phyloP scores from a whole-genome alignment of 2,113 vertebrate genomes.

The Cyprinus carpio region DNA sequence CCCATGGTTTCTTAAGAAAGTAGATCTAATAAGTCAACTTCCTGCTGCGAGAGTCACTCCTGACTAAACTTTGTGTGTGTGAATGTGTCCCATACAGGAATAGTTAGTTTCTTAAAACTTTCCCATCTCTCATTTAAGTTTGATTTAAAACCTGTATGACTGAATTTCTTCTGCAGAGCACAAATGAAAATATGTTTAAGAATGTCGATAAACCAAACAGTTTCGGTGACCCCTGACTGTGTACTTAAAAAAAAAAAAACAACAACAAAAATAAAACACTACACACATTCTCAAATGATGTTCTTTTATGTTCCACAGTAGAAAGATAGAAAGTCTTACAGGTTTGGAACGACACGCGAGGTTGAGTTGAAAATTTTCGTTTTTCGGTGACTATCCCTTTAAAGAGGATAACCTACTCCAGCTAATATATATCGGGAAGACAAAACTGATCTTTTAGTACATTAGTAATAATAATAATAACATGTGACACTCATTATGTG shows the following conservation, averaged over 20 bases:
- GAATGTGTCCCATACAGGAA: slow-evolving; percentile 10
- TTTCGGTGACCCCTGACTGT: too few relatives aligned
- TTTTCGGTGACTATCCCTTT: neutral
- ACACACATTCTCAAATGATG: neutral
- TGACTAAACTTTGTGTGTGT: slow-evolving; percentile 28
- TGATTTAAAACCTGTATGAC: neutral
- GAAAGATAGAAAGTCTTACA: neutral
- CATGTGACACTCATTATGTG: neutral
- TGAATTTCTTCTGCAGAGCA: neutral
- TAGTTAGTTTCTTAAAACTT: neutral
- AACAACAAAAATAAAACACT: too few relatives aligned
- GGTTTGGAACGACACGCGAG: neutral
- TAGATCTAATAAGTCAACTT: slow-evolving; percentile 61
- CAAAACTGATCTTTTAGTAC: neutral
- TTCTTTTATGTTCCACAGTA: neutral
- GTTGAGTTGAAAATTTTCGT: neutral
- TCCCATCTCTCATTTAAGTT: slow-evolving; percentile 1
- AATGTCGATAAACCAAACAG: neutral
- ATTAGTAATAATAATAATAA: neutral
- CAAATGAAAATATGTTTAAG: neutral
- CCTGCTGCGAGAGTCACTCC: slow-evolving; percentile 54
- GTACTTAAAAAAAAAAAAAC: too few relatives aligned
- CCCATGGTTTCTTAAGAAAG: slow-evolving; percentile 60
- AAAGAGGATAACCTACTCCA: too few relatives aligned
- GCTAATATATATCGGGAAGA: neutral